Base-by-base conservation (phyloP, 2,797 vertebrate genomes). In the Hyperoplus immaculatus region DNA sequence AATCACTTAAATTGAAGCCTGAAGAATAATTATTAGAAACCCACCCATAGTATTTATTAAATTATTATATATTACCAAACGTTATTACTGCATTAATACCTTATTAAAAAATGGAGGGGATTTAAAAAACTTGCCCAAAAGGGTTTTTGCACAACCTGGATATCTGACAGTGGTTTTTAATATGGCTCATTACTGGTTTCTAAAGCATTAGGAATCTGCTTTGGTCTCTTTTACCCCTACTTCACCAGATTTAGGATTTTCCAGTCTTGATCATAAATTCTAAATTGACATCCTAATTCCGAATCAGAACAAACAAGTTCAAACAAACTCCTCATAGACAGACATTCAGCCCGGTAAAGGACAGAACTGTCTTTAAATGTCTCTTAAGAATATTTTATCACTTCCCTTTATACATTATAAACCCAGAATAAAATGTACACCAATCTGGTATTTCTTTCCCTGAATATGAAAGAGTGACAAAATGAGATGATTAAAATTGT, bases 401-500 rank as follows among this genome's bases (percentile, higher is more conserved):
- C 16, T 21, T 11, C 29, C 36, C 12, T 63, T 62, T 74, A 45
- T 2, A 4, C 45, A 12, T 70, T 57, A 16, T 49, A 53, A 45
- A 65, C 21, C 16, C 42, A 41, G 42, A 80, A 63, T n/a, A 64
- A 41, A 73, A 57, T 36, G 3, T 38, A 21, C 18, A 53, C 39
- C 49, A 6, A 16, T 66, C 45, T 41, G 9, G 13, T 49, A 5
- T 63, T 59, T 80, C 16, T 41, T 56, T 72, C 51, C 54, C 39
- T 16, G 29, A 63, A 72, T 39, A 70, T 6, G 69, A 70, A 61
- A 49, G 13, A 46, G 16, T 57, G 47, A 29, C 29, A 64, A 83
- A 80, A 71, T 42, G 62, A 45, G 12, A 79, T 80, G 73, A 83
- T 89, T 84, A 56, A 80, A 75, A 59, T 69, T 75, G 70, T 79